Evolutionary conservation across 2,113 vertebrate genomes (phyloP), one percentile per base, ranked within the genome.

Genomic region (Dromas ardeola): DNA sequence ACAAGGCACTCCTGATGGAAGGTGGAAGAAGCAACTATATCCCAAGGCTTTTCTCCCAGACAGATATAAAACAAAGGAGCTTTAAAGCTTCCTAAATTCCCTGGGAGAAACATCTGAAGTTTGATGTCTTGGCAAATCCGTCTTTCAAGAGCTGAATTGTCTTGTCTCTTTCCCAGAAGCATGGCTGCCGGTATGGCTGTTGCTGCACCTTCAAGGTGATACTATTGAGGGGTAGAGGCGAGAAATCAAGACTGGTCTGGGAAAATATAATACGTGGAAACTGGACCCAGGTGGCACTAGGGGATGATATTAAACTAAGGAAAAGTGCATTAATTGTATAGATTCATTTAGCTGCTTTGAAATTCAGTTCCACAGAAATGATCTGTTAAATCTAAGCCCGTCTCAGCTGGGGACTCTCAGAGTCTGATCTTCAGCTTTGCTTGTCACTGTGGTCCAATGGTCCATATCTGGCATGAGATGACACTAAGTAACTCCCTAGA

Each of bases 121-220:
- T 30, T 84, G 32, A 70, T 1, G 0, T 81, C 59, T 65, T 78
- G 59, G 21, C 22, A 87, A 84, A 73, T 38, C 55, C 40, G 61
- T 6, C 26, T 87, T 15, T 84, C 14, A 11, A 61, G 5, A 42
- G 55, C 20, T 81, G n/a, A 49, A 77, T 61, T 53, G 34, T 61
- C 42, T 61, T 63, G 29, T 23, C 45, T 38, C 29, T 74, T 87
- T 49, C 40, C 30, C 36, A 66, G 81, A 79, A 70, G 11, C 21
- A 12, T 1, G 17, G n/a, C 49, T 26, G 16, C 25, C 8, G 1
- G 20, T 0, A 0, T 34, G 50, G 79, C 42, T 82, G 45, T 36
- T 80, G 81, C n/a, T 73, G 34, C 15, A 55, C 40, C 58, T 80
- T 15, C 71, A 66, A 40, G 34, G 27, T 40, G 27, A 58, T 58